Base-by-base conservation (phyloP, 1,140 invertebrate species). In the Tachypleus tridentatus region DNA sequence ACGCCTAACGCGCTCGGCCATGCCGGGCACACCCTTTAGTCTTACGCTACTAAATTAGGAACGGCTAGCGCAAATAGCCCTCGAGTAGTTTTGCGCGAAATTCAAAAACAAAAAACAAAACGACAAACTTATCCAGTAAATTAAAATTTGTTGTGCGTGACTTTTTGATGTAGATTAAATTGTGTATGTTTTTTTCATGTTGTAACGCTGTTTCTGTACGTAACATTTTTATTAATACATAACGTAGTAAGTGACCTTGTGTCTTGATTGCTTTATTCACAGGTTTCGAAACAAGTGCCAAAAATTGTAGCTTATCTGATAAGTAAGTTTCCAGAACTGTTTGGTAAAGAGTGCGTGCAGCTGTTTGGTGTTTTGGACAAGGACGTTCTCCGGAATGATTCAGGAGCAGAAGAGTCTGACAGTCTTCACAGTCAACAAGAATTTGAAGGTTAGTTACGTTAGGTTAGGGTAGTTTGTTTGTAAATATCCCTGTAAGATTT, bases 381-480 rank as follows among this genome's bases (percentile, higher is more conserved):
- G 57, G 72, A 73, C 59, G 58, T 66, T 10, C 69, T 67, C 49
- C 73, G 78, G 4, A 79, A 83, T 58, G 88, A 93, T 73, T 91
- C 88, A 53, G 89, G 89, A 8, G 89, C 89, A 58, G 90, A 90
- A 75, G 88, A 93, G 76, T 91, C 89, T 61, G 89, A 92, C 72
- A 90, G 88, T 74, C 79, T 90, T 70, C 87, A 90, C 64, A 81
- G 79, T 79, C 87, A 76, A 6, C 73, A 76, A 50, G 69, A 70
- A 48, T 52, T 62, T 59, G 60, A 53, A 48, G 56, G 84, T 84
- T 79, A 86, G 82, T 80, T 69, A 65, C 62, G 59, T 59, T 50
- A 57, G 63, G 53, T 61, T 5, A 6, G 10, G 8, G 54, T 29
- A 29, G 29, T 29, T 29, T 29, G 29, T 29, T 29, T 29, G 29